Evolutionary conservation across 2,888 invertebrate species (phyloP).

Genomic region (Amiota mariae): DNA sequence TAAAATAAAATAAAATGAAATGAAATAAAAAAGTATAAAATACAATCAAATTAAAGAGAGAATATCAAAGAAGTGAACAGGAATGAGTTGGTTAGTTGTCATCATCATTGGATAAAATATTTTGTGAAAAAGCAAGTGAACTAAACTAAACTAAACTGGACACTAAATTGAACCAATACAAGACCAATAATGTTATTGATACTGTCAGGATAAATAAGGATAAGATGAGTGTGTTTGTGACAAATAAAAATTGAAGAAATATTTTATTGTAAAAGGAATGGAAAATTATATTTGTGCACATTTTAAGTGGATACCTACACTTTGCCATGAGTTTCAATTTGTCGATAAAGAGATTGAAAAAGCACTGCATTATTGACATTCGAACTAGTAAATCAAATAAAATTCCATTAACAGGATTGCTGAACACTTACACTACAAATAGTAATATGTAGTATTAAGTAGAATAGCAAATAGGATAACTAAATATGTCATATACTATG

Average conservation of each 20-base stretch:
- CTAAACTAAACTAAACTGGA: background rate
- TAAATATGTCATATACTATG: too few relatives aligned
- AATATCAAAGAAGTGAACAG: background rate
- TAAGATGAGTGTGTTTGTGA: background rate
- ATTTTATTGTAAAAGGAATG: background rate
- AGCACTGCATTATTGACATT: constrained; percentile 11
- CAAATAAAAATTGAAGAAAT: background rate
- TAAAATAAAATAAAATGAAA: background rate
- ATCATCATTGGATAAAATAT: background rate
- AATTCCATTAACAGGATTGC: constrained; percentile 20
- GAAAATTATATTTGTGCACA: background rate
- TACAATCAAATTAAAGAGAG: constrained; percentile 8
- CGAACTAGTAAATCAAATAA: constrained; percentile 15
- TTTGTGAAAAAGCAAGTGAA: background rate
- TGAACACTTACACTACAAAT: background rate
- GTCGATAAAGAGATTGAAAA: too few relatives aligned
- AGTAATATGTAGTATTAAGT: too few relatives aligned
- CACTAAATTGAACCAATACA: background rate
- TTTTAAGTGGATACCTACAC: background rate
- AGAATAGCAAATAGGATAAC: too few relatives aligned
- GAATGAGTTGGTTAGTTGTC: background rate
- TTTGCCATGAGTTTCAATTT: too few relatives aligned
- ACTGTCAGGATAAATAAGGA: background rate
- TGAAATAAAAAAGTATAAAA: background rate
- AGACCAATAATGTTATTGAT: constrained; percentile 20